Conservation (phyloP, 2,113 vertebrate species). For the Parus major region DNA sequence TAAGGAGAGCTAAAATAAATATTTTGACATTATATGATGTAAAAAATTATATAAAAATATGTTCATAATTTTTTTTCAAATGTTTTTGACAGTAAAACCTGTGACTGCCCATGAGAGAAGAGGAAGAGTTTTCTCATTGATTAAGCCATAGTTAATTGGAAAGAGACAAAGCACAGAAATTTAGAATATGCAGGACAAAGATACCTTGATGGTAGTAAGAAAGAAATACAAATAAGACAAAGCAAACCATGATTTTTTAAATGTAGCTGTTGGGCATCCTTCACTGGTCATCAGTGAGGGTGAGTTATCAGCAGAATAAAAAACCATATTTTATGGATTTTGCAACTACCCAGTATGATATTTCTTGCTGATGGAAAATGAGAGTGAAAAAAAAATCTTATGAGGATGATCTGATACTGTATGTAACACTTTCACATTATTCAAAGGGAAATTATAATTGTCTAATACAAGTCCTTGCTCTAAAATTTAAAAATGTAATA, state of each 20-base stretch:
- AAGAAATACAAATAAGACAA: neutral
- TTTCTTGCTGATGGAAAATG: neutral
- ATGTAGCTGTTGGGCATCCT: neutral
- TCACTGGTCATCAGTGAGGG: neutral
- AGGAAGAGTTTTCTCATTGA: neutral
- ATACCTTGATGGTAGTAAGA: neutral
- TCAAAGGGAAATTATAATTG: conserved; percentile 2
- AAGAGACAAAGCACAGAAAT: neutral
- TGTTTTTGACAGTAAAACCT: neutral
- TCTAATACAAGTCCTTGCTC: neutral
- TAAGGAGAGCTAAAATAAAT: neutral
- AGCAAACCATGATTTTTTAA: neutral
- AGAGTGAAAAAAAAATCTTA: neutral
- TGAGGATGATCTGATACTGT: neutral
- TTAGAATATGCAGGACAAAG: neutral
- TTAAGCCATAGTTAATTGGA: neutral
- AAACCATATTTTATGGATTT: neutral
- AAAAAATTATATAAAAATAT: neutral
- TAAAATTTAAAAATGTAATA: conserved; percentile 43
- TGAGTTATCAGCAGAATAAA: neutral
- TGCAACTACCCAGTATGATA: neutral
- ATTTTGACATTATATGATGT: neutral
- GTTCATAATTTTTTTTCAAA: neutral
- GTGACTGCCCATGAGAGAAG: neutral
- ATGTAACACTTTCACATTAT: neutral